Evolutionary conservation across 2,888 invertebrate genomes (phyloP).

Genomic region (Arge pagana): DNA sequence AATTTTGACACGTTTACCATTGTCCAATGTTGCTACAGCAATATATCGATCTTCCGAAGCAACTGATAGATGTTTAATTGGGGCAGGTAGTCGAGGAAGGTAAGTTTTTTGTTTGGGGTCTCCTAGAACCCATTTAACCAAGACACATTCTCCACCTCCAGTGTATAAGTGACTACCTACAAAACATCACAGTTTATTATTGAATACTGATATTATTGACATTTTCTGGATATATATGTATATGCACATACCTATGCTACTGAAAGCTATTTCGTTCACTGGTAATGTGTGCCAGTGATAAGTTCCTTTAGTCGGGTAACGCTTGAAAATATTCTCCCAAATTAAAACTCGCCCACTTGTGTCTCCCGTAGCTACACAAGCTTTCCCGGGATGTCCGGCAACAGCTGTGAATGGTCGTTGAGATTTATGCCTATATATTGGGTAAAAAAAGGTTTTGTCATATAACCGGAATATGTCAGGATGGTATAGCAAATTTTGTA

Average conservation of each 20-base stretch:
- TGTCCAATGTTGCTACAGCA: conserved; percentile 72
- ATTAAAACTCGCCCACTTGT: conserved; percentile 67
- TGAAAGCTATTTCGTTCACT: conserved; percentile 70
- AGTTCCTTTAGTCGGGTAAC: conserved; percentile 55
- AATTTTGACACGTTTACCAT: conserved; percentile 62
- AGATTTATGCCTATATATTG: conserved; percentile 36
- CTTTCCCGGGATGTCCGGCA: conserved; percentile 69
- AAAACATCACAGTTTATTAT: conserved; percentile 1
- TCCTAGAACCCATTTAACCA: conserved; percentile 75
- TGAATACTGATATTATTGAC: conserved; percentile 2
- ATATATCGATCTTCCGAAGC: conserved; percentile 68
- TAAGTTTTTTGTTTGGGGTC: conserved; percentile 62
- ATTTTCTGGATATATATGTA: background rate
- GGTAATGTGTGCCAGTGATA: conserved; percentile 81
- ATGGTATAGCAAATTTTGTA: background rate
- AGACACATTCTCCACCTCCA: conserved; percentile 77
- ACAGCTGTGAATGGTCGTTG: conserved; percentile 65
- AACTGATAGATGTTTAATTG: conserved; percentile 67
- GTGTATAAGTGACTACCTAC: conserved; percentile 72
- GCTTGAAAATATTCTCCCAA: conserved; percentile 62
- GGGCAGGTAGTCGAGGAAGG: conserved; percentile 73
- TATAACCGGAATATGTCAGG: background rate
- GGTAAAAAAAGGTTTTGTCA: background rate
- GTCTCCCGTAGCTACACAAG: conserved; percentile 72
- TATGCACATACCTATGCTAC: conserved; percentile 53